These are phyloP conservation scores for Rhinella marina DNA, from an alignment of 2,797 vertebrate genomes.

Conservation along the genomic window DNA sequence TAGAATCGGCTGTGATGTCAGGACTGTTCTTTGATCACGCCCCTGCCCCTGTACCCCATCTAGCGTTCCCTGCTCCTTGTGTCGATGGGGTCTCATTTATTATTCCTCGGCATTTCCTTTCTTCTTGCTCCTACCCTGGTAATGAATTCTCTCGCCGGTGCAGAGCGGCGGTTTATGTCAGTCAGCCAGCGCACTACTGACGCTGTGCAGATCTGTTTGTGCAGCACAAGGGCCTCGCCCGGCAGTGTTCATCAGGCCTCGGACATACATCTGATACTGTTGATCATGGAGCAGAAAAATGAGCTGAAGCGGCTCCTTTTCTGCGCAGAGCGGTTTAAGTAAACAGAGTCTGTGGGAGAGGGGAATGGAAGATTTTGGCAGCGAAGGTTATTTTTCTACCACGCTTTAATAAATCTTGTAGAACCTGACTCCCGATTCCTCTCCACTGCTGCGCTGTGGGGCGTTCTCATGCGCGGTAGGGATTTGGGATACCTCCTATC, in stretches of 20 bases:
- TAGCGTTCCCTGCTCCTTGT: background rate
- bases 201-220: slow-evolving; percentile 56
- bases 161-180: slow-evolving; percentile 22
- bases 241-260: slow-evolving; percentile 22
- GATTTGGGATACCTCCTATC: background rate
- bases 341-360: slow-evolving; percentile 54
- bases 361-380: slow-evolving; percentile 58
- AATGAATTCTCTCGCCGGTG: background rate
- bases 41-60: no score
- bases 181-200: background rate
- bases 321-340: slow-evolving; percentile 41
- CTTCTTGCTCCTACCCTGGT: background rate
- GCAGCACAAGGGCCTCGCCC: slow-evolving; percentile 10
- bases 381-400: slow-evolving; percentile 44
- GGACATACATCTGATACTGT: slow-evolving; percentile 43
- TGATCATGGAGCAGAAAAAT: slow-evolving; percentile 44
- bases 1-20: no score
- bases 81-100: no score
- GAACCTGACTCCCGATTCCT: slow-evolving; percentile 16
- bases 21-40: no score
- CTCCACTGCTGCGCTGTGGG: background rate
- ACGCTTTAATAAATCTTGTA: slow-evolving; percentile 52
- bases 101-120: background rate
- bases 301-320: slow-evolving; percentile 40
- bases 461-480: slow-evolving; percentile 15